phyloP scores from a whole-genome alignment of 1,140 invertebrate genomes.

The Dolichoris vasculosae region DNA sequence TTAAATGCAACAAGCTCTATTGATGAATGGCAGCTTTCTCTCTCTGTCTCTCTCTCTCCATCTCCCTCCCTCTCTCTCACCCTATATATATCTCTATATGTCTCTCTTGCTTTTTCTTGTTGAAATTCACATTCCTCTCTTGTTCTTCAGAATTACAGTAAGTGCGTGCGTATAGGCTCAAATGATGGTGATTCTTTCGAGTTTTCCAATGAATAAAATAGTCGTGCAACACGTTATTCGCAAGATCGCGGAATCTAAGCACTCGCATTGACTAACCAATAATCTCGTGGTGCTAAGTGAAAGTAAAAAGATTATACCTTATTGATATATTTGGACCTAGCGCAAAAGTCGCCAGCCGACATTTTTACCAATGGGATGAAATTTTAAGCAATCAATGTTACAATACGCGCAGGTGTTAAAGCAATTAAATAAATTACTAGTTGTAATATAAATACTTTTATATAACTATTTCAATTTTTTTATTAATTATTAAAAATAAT shows the following conservation, averaged over 20 bases:
- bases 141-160: background rate
- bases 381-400: background rate
- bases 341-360: background rate
- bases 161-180: background rate
- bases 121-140: background rate
- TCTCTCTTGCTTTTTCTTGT: background rate
- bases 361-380: background rate
- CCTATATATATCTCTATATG: background rate
- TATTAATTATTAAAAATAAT: no score
- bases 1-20: background rate
- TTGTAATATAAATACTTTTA: no score
- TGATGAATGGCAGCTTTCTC: constrained; percentile 26
- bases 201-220: constrained; percentile 32
- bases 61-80: background rate
- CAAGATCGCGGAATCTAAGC: background rate
- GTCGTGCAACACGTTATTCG: constrained; percentile 10
- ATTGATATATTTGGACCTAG: background rate
- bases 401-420: background rate
- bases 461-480: no score
- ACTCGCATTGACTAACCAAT: background rate
- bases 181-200: constrained; percentile 13
- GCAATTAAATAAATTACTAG: background rate
- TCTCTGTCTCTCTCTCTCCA: background rate
- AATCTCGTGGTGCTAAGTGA: constrained; percentile 25
- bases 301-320: constrained; percentile 32